A percentile compares a stretch with the other conserved stretches of the same genome.
phyloP scores from a whole-genome alignment of 2,113 vertebrate species.

The Cairina moschata region DNA sequence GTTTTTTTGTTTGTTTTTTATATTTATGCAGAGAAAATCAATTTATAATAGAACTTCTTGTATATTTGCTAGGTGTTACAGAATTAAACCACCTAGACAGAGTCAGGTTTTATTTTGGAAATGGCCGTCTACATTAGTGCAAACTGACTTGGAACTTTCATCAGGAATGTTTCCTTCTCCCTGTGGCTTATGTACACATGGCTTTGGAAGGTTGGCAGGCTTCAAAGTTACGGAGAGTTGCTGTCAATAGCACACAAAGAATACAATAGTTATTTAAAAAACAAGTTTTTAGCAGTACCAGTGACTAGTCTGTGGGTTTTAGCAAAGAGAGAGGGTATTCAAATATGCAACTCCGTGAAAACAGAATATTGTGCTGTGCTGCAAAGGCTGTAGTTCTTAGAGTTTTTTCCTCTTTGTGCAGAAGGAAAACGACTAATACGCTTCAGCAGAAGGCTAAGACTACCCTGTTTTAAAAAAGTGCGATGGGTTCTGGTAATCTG shows the following conservation, averaged over 20 bases:
- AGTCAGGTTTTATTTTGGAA: background rate
- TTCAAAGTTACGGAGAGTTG: background rate
- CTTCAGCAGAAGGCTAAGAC: background rate
- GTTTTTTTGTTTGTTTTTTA: no score
- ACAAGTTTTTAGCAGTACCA: background rate
- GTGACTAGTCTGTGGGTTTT: background rate
- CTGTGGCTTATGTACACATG: background rate
- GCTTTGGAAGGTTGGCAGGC: background rate
- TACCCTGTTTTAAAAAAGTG: background rate
- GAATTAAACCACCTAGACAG: background rate
- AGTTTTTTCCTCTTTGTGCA: background rate
- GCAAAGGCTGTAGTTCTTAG: background rate
- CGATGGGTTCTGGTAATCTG: background rate
- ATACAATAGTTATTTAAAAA: background rate
- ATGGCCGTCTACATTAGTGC: background rate
- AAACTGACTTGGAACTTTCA: background rate
- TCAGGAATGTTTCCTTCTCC: background rate
- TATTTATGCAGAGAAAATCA: background rate
- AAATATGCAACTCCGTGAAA: background rate
- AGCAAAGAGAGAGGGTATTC: background rate
- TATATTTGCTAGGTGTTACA: background rate
- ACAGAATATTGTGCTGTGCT: background rate
- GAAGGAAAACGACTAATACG: background rate
- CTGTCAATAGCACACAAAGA: background rate
- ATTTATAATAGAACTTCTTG: background rate